Evolutionary conservation across 1,140 invertebrate species (phyloP), one percentile per base, ranked within the genome.

Genomic region (Drosophila setifemur): DNA sequence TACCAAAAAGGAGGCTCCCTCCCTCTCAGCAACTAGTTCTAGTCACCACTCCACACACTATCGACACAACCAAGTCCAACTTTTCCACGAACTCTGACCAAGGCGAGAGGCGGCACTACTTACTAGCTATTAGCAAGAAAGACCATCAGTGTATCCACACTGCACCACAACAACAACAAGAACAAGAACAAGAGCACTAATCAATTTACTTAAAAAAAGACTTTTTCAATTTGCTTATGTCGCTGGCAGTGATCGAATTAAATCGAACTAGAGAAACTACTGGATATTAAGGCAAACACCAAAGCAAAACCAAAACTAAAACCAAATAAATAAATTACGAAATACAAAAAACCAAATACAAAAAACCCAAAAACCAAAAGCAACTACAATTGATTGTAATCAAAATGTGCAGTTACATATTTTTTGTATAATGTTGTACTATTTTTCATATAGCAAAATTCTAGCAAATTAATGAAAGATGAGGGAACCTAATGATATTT

Each of bases 371-470:
- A 40, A 21, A 8, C 21, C 43, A 33, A 64, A 16, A 48, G 44
- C 49, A 48, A 63, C 35, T 33, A 61, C 12, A 60, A 33, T 44
- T 40, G 47, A 71, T 47, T 19, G 29, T 57, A 55, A 73, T 57
- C 57, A 45, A 49, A 74, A 33, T 66, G 60, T 70, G 50, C 61
- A 50, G 39, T 48, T 73, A 66, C 67, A 74, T 87, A 87, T 88
- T 86, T 85, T 85, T 85, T 85, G 79, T 85, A 85, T 86, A 60
- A 72, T 86, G 70, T 82, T 73, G 64, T 69, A 69, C 54, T 70
- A 85, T 83, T 82, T 83, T 78, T 85, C 76, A 83, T 83, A 82
- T 40, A 73, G 57, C 61, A 35, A 64, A 58, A 74, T 70, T 68
- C 19, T 66, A 66, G 61, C 33, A 18, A 66, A 58, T 55, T 57